Evolutionary conservation across 1,140 invertebrate species (phyloP), one percentile per base, ranked within the genome.

Genomic region (Cephus cinctus): DNA sequence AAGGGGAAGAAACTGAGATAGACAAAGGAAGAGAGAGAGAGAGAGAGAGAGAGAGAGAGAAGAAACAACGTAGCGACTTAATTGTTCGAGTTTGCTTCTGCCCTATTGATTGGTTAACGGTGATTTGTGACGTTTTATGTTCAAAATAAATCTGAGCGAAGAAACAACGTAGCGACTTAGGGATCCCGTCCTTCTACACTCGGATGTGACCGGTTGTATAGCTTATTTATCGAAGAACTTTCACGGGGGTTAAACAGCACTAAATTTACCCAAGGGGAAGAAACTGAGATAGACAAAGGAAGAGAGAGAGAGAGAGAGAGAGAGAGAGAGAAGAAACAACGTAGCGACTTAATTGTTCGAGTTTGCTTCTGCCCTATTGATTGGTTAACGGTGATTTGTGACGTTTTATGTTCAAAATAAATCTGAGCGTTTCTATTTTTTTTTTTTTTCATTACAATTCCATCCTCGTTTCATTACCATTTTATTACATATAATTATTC

Each of bases 161-260:
- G n/a, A n/a, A n/a, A n/a, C n/a, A n/a, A n/a, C n/a, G n/a, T n/a
- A n/a, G n/a, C n/a, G n/a, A n/a, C n/a, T n/a, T n/a, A n/a, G 31
- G 42, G 44, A 23, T 44, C 23, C 38, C 38, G 18, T 16, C 19
- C 36, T 18, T 39, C 15, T 52, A 22, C 19, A 22, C 22, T 11
- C 16, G 16, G 11, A 11, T 8, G 20, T 30, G 19, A 31, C 25
- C 54, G 56, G 40, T 65, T 63, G 60, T 69, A 69, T 57, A 60
- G 61, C 64, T 73, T 73, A 73, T 73, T 73, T 73, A 71, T 73
- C 59, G 67, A 57, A 61, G 56, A 73, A 73, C 65, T 73, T 73
- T 66, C 56, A 1, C 3, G 54, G 58, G 64, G 64, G 67, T 71
- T 71, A 71, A 73, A 69, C 61, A 68, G 67, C 63, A 65, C 61